These are phyloP conservation scores for Phengaris alcon DNA, from an alignment of 2,888 invertebrate genomes.

Conservation along the genomic window DNA sequence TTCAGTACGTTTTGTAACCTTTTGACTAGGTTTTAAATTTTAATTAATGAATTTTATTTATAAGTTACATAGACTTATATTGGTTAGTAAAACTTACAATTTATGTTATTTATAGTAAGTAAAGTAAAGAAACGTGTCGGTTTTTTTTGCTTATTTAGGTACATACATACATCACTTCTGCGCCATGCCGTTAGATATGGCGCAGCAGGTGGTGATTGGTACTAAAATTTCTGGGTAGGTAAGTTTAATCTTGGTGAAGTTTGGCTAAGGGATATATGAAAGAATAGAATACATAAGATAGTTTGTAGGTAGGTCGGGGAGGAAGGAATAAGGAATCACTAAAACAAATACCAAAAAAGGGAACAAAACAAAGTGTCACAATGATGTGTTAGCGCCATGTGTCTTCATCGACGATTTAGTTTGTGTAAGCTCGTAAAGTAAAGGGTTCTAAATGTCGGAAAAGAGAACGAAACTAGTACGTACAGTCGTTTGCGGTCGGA, in stretches of 20 bases:
- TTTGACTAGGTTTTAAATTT: not conserved
- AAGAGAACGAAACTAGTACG: not conserved
- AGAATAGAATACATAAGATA: not conserved
- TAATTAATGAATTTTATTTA: no score
- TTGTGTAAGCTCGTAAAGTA: constrained; percentile 36
- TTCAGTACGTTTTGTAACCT: not conserved
- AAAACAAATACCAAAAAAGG: constrained; percentile 12
- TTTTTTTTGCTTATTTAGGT: no score
- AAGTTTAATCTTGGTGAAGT: not conserved
- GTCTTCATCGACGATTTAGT: constrained; percentile 71
- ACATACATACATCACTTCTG: no score
- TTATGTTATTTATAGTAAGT: no score
- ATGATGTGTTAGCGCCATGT: constrained; percentile 65
- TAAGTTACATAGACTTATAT: no score
- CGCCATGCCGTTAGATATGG: no score
- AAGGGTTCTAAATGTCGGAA: not conserved
- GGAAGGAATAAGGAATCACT: not conserved
- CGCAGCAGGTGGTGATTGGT: no score
- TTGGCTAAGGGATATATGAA: not conserved
- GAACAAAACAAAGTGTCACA: constrained; percentile 28
- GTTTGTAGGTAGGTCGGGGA: not conserved
- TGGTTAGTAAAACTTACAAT: no score
- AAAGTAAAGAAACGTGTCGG: no score
- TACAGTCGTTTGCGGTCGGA: no score
- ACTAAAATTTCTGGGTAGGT: no score